phyloP scores from a whole-genome alignment of 2,888 invertebrate genomes.

The Tenthredo mesomela region DNA sequence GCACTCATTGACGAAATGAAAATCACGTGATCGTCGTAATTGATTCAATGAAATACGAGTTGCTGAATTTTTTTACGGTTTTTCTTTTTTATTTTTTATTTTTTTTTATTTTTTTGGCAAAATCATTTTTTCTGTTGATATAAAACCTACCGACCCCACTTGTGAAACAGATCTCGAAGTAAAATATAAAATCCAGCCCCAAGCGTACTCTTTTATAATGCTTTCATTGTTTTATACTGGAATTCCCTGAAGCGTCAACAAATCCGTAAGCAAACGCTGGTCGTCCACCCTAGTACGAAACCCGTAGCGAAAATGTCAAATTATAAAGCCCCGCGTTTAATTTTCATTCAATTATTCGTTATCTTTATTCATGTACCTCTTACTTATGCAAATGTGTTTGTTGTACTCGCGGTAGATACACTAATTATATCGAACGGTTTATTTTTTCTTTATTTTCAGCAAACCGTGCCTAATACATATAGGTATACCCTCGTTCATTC shows the following conservation, averaged over 20 bases:
- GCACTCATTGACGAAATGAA: constrained; percentile 9
- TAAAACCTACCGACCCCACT: constrained; percentile 27
- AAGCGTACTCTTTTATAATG: constrained; percentile 21
- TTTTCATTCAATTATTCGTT: constrained; percentile 15
- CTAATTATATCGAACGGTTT: not conserved
- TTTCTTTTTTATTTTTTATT: not conserved
- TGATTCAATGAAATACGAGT: not conserved
- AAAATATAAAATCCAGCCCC: constrained; percentile 12
- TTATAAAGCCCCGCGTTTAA: constrained; percentile 24
- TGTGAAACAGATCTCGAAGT: constrained; percentile 15
- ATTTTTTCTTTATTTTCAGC: not conserved
- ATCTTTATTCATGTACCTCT: constrained; percentile 13
- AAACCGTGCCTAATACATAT: not conserved
- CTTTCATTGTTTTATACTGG: constrained; percentile 27
- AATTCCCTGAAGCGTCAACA: constrained; percentile 35
- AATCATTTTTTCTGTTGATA: not conserved
- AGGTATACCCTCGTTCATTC: not conserved
- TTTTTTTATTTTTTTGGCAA: not conserved
- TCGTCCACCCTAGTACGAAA: not conserved
- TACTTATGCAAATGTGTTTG: constrained; percentile 15
- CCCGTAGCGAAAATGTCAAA: constrained; percentile 10
- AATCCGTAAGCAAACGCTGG: constrained; percentile 35
- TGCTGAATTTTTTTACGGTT: not conserved
- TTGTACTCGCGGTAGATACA: constrained; percentile 2
- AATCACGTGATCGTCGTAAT: not conserved